Base-by-base conservation (phyloP, 2,888 invertebrate genomes). In the Acleris literana region DNA sequence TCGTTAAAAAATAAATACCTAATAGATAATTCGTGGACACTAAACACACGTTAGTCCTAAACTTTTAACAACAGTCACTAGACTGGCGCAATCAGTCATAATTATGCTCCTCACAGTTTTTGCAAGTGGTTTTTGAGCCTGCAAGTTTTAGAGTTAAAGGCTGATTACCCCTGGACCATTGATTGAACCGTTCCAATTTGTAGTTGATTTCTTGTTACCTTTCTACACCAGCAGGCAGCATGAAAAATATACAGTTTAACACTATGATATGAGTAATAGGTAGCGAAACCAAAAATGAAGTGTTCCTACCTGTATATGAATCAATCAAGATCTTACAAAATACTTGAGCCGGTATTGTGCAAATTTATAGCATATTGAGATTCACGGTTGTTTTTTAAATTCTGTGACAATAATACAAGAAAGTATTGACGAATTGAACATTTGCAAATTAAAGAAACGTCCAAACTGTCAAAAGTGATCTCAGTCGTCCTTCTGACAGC, bases 401-500 rank as follows among this genome's bases (percentile, higher is more conserved):
- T 33, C 43, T 48, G 48, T 49, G 55, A 61, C 65, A 56, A 65
- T 55, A 65, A 56, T 60, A 61, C 51, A 44, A 13, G 55, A 65
- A 61, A 65, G 65, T 46, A 46, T 65, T 61, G 65, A 65, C 65
- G 60, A 61, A 59, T 65, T 55, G 5, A 52, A 55, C 60, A 60
- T 61, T 60, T 52, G 55, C 60, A 51, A 65, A 60, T 64, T 53
- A 43, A 39, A 25, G 63, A 58, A 62, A 69, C 57, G 69, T 68
- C 69, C 69, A 69, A 64, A 25, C 64, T 20, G 67, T 68, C 61
- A 71, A 33, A 33, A 4, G 33, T 9, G 9, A 63, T 61, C 70
- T 71, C 71, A 71, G 44, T 56, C 25, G 18, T 18, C 39, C 11
- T 20, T 18, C 22, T 43, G 39, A 63, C 46, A 18, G 43, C n/a